Percentiles rank a stretch among this genome's conserved stretches.
Evolutionary conservation across 2,797 vertebrate genomes (phyloP).

Genomic region (Macrochelys suwanniensis): DNA sequence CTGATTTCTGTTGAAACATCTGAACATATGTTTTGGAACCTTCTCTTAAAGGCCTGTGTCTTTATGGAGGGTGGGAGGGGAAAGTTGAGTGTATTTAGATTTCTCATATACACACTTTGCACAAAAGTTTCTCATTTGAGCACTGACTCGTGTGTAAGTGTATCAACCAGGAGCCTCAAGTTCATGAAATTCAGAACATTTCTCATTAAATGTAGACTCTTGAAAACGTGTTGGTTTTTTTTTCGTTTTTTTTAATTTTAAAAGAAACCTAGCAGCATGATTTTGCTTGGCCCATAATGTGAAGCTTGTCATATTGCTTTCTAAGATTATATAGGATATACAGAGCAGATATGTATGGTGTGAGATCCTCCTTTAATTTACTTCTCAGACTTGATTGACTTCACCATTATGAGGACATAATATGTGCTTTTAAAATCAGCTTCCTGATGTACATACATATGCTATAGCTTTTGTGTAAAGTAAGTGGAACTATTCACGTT

Average conservation of each 20-base stretch:
- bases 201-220: not conserved
- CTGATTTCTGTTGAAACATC: slow-evolving; percentile 77
- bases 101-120: not conserved
- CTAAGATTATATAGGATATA: not conserved
- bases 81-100: slow-evolving; percentile 55
- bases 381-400: not conserved
- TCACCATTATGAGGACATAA: not conserved
- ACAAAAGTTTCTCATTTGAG: not conserved
- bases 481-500: not conserved
- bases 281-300: not conserved
- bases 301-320: not conserved
- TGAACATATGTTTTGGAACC: slow-evolving; percentile 75
- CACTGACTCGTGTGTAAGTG: not conserved
- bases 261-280: slow-evolving; percentile 28
- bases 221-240: not conserved
- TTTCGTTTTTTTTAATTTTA: too few species aligned
- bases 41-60: slow-evolving; percentile 74
- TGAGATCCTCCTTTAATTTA: not conserved
- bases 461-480: not conserved
- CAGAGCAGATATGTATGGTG: not conserved
- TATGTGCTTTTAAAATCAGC: rapidly evolving
- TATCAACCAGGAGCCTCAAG: not conserved
- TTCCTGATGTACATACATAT: not conserved
- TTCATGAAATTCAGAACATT: not conserved
- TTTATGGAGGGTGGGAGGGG: slow-evolving; percentile 44